Base-by-base conservation (phyloP, 2,888 invertebrate genomes). In the Dicyrtoma fusca region DNA sequence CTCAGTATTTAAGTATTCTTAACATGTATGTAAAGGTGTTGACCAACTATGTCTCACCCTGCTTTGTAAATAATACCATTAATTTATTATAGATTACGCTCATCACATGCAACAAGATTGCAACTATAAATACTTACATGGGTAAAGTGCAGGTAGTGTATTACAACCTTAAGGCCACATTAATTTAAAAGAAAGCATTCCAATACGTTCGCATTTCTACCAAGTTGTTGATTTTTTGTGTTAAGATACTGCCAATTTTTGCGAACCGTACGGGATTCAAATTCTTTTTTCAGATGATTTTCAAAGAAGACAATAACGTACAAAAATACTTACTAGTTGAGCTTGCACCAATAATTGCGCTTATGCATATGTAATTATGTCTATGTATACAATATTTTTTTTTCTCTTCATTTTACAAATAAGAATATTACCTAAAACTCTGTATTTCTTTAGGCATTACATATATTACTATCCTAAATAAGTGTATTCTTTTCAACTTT, bases 401-500 rank as follows among this genome's bases (percentile, higher is more conserved):
- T 10, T 57, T 34, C 3, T 34, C 17, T 53, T 53, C 17, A n/a
- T 10, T 57, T 25, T 8, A 14, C 57, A 23, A n/a, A 57, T 49
- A 49, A 14, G 4, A 6, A 49, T 49, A 17, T 17, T 14, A 49
- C n/a, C n/a, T 17, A 49, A 17, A 17, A 49, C 3, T 49, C 11
- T 6, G 19, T 6, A 14, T 17, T 49, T 49, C 49, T 6, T 34
- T 34, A 8, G 34, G 34, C 8, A 34, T 34, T 34, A 34, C 11
- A 49, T 14, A 34, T 49, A 49, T 14, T 49, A 4, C 19, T 17
- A n/a, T 34, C n/a, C 23, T 21, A 13, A 63, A 44, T 63, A 63
- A 63, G 62, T 42, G 62, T 63, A 63, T 45, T 42, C n/a, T 63
- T 63, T 61, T 34, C 62, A 17, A 21, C 17, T 61, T 61, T 61